Conservation (phyloP, 2,113 vertebrate species). For the Piaya cayana region DNA sequence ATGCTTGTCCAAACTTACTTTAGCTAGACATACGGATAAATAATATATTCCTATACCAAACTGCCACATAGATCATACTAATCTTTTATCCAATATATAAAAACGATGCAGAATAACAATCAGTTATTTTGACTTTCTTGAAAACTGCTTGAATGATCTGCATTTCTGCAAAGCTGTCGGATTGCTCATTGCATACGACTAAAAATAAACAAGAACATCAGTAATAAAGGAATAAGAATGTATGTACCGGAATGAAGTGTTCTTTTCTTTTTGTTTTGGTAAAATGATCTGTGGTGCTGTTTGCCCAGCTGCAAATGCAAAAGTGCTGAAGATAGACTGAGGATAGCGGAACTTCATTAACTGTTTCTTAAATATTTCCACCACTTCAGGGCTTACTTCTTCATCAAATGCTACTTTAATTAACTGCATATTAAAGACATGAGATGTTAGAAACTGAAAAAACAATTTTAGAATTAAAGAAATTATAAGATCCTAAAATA, state of each 20-base stretch:
- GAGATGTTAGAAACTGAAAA: background rate
- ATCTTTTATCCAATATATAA: background rate
- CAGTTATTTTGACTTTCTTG: background rate
- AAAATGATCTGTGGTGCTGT: constrained; percentile 88
- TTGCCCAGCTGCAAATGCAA: constrained; percentile 94
- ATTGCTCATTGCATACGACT: background rate
- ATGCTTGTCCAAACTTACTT: background rate
- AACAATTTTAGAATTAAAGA: background rate
- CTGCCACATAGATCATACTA: background rate
- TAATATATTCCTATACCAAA: background rate
- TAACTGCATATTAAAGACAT: constrained; percentile 77
- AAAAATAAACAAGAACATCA: background rate
- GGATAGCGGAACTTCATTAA: constrained; percentile 94
- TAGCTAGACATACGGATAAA: background rate
- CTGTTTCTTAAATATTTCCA: constrained; percentile 97
- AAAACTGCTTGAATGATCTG: background rate
- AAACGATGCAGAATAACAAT: background rate
- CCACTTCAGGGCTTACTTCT: constrained; percentile 94
- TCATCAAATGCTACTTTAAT: constrained; percentile 98
- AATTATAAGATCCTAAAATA: background rate
- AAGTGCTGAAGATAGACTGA: constrained; percentile 93
- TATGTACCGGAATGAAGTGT: constrained; percentile 93
- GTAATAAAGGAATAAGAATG: background rate
- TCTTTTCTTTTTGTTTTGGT: constrained; percentile 97
- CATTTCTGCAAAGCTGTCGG: background rate